Percentiles rank a stretch among this genome's conserved stretches.
These are phyloP conservation scores for Chymomyza amoena DNA, from an alignment of 2,888 invertebrate species.

Conservation along the genomic window DNA sequence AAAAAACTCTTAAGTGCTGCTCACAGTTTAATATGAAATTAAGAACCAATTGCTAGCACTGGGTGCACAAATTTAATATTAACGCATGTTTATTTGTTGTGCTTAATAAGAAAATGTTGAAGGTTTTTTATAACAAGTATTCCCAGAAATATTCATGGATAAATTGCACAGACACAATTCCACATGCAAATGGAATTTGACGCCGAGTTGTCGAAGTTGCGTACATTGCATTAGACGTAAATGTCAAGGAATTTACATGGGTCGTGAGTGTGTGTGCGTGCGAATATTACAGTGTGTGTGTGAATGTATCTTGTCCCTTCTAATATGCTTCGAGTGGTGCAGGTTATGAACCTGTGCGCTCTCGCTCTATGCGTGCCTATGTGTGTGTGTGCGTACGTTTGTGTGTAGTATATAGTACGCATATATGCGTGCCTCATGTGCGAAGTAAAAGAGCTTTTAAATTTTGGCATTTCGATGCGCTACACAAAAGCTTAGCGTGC, in stretches of 20 bases:
- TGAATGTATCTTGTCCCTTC: slow-evolving; percentile 52
- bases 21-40: neutral
- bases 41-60: neutral
- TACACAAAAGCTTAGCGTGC: slow-evolving; percentile 32
- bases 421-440: slow-evolving; percentile 44
- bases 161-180: slow-evolving; percentile 14
- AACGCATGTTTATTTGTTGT: neutral
- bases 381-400: slow-evolving; percentile 8
- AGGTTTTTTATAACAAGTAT: neutral
- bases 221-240: slow-evolving; percentile 38
- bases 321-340: slow-evolving; percentile 70
- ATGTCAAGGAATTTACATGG: slow-evolving; percentile 74
- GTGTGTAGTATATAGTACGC: slow-evolving; percentile 8
- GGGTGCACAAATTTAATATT: too few species aligned
- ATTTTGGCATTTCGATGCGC: slow-evolving; percentile 69
- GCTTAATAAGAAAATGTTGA: neutral
- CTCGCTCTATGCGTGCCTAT: slow-evolving; percentile 47
- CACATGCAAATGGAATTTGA: slow-evolving; percentile 66
- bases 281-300: neutral
- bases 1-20: neutral
- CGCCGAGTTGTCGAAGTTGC: slow-evolving; percentile 61
- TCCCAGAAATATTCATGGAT: neutral
- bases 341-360: slow-evolving; percentile 73
- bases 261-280: slow-evolving; percentile 36
- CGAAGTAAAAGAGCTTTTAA: slow-evolving; percentile 64